Base-by-base conservation (phyloP, 1,140 invertebrate genomes). In the Hyposmocoma kahamanoa region DNA sequence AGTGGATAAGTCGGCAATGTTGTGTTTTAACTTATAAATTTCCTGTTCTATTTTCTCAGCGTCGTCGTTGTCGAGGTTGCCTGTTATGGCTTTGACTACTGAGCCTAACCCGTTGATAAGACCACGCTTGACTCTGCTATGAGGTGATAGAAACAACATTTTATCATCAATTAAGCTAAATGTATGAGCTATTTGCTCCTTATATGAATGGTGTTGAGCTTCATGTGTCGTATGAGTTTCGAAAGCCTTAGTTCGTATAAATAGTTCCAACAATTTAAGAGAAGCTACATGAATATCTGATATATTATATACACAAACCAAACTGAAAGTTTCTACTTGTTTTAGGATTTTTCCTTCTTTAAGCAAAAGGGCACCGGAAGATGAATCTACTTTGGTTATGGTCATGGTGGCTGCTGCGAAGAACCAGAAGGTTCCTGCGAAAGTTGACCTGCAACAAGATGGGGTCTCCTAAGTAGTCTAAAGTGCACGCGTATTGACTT, bases 401-500 rank as follows among this genome's bases (percentile, higher is more conserved):
- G 10, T 22, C 20, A 41, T 15, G 19, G 6, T 22, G 38, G 38
- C 38, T 20, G 38, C 10, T 21, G 38, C 20, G 38, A 11, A 41
- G 38, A 21, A 13, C 38, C 6, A 18, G 38, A 41, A 22, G 20
- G 8, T 17, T 10, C 8, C 32, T n/a, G 18, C 15, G 38, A 21
- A 11, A 20, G 22, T 20, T 15, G 34, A 17, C 38, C 38, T 41
- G 38, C 19, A 41, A 41, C 38, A 41, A 41, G 38, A 21, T 41
- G 38, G 10, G 38, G 38, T 41, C 38, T 41, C 10, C 38, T 9
- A 21, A 41, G 38, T 8, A 41, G 38, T 20, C 22, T 41, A 13
- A 21, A 41, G 13, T 41, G 38, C 2, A 41, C 38, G 20, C 38
- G 18, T 9, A 41, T 41, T 21, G 38, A 41, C 20, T 50, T 41